Evolutionary conservation across 1,140 invertebrate species (phyloP), one percentile per base, ranked within the genome.

Genomic region (Penaeus vannamei): DNA sequence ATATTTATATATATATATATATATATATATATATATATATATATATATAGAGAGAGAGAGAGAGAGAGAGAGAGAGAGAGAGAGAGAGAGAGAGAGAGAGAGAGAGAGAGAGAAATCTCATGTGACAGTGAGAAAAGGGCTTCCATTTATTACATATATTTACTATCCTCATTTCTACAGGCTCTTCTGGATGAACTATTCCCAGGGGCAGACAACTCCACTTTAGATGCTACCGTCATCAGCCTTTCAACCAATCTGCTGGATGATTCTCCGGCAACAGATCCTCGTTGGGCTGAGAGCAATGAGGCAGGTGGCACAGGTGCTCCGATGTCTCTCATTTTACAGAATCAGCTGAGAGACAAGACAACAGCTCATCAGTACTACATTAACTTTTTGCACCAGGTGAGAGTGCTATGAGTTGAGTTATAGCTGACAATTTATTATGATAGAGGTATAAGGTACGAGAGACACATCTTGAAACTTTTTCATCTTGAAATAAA

Each of bases 211-310:
- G 93, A 95, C 62, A 95, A 96, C 92, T 93, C 94, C 22, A 92
- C 93, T 42, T 93, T 97, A 1, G 95, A 97, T 93, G 94, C 94
- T 83, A 93, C 95, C 42, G 95, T 97, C 66, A 92, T 96, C n/a
- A 93, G 94, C 69, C 94, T 97, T 0, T 97, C 96, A 85, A 94
- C 95, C 87, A 96, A 97, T 92, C 93, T 98, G 83, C 95, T 98
- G 76, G 96, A 98, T 93, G 97, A 98, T 93, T 95, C 96, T 90
- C 98, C 98, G 14, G 95, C 96, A 2, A 95, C 96, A 79, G 98
- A 99, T 95, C 98, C 97, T 2, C 94, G 97, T 91, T 98, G 96
- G 97, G 94, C 94, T 72, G 94, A 94, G 90, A 92, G 92, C 22
- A 84, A 91, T 42, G 72, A 92, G 85, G 91, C 86, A 22, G 66